Conservation (phyloP, 2,797 vertebrate species). For the Siniperca undulata region DNA sequence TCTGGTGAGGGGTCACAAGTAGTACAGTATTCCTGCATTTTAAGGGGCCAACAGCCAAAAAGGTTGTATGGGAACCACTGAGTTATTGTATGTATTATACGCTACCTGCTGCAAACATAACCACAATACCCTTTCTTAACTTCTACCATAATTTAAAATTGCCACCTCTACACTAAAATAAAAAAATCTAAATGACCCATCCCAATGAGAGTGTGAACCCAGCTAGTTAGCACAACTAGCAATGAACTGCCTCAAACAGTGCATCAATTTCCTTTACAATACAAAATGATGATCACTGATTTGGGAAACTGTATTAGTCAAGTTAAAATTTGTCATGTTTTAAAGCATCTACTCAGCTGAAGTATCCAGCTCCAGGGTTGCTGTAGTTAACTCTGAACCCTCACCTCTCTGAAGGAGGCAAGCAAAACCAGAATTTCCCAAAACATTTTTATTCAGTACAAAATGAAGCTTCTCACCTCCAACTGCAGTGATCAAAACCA, state of each 20-base stretch:
- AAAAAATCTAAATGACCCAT: neutral
- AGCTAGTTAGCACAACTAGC: neutral
- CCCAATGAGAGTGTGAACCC: neutral
- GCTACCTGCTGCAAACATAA: neutral
- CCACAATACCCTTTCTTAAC: neutral
- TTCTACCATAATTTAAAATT: neutral
- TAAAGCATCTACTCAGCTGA: neutral
- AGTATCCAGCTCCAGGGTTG: neutral
- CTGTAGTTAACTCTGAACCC: neutral
- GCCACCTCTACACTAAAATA: neutral
- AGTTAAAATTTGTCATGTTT: neutral
- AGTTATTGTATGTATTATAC: neutral
- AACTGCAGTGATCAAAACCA: slow-evolving; percentile 37
- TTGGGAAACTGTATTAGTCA: neutral
- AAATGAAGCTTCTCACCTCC: slow-evolving; percentile 64
- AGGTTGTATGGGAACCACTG: neutral
- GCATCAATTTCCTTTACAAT: neutral
- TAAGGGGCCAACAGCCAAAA: neutral
- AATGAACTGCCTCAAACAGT: neutral
- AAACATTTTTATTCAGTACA: neutral
- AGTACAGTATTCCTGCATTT: neutral
- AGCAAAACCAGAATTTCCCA: too few species aligned
- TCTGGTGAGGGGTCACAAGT: too few species aligned
- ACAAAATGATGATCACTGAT: neutral
- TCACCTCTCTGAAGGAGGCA: neutral